phyloP scores from a whole-genome alignment of 2,113 vertebrate genomes.

The Lichenostomus cassidix region DNA sequence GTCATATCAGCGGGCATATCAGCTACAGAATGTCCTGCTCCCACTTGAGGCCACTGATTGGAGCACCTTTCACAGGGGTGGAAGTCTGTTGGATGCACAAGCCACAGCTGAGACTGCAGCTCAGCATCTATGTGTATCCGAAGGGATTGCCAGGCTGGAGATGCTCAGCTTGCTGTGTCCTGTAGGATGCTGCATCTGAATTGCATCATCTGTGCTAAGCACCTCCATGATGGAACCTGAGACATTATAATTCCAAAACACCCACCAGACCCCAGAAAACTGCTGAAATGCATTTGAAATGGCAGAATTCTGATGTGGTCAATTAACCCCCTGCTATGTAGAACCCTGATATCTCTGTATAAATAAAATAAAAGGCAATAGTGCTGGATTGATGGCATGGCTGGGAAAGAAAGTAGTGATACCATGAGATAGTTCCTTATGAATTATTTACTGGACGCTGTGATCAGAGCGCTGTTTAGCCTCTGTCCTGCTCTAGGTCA shows the following conservation, averaged over 20 bases:
- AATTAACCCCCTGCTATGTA: neutral
- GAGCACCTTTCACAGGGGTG: neutral
- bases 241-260: neutral
- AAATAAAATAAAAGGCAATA: constrained; percentile 17
- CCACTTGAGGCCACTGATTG: neutral
- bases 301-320: neutral
- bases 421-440: neutral
- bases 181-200: neutral
- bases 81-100: neutral
- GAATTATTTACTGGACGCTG: constrained; percentile 48
- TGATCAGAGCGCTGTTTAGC: constrained; percentile 60
- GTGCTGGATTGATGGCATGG: neutral
- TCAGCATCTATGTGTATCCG: neutral
- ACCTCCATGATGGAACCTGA: neutral
- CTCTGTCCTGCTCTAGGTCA: constrained; percentile 58
- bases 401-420: neutral
- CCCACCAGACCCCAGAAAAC: neutral
- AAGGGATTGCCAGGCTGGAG: neutral
- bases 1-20: neutral
- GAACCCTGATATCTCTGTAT: neutral
- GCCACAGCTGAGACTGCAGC: neutral
- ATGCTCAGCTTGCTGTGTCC: neutral
- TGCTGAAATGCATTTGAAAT: neutral
- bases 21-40: neutral
- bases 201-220: neutral